phyloP scores from a whole-genome alignment of 2,888 invertebrate genomes.

The Stegophylla sp. region DNA sequence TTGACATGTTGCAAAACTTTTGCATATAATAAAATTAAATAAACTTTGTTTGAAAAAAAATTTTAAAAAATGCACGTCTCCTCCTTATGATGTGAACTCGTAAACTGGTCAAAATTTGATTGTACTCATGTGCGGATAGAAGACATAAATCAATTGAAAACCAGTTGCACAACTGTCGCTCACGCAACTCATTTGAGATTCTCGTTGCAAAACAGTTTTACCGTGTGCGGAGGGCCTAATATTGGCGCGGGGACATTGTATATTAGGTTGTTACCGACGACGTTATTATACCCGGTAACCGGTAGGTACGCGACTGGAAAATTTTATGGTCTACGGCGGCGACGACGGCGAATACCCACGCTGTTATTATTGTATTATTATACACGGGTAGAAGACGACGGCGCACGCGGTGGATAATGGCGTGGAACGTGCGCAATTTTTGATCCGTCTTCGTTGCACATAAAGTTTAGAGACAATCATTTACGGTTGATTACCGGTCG shows the following conservation, averaged over 20 bases:
- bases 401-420: background rate
- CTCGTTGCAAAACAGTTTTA: slow-evolving; percentile 36
- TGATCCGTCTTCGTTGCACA: background rate
- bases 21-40: no score
- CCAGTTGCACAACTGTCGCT: no score
- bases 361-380: no score
- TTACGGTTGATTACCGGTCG: background rate
- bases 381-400: no score
- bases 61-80: no score
- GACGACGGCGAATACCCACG: background rate
- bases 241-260: background rate
- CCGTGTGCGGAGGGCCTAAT: slow-evolving; percentile 26
- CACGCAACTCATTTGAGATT: slow-evolving; percentile 40
- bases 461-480: background rate
- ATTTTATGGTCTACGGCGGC: background rate
- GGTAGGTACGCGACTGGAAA: background rate
- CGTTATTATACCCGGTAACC: background rate
- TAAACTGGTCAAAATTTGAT: no score
- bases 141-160: no score
- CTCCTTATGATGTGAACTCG: no score
- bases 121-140: no score
- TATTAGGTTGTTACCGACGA: background rate
- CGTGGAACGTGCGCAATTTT: background rate
- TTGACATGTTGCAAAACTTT: no score
- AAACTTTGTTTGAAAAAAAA: no score